phyloP scores from a whole-genome alignment of 2,797 vertebrate species.

The Molossus molossus region DNA sequence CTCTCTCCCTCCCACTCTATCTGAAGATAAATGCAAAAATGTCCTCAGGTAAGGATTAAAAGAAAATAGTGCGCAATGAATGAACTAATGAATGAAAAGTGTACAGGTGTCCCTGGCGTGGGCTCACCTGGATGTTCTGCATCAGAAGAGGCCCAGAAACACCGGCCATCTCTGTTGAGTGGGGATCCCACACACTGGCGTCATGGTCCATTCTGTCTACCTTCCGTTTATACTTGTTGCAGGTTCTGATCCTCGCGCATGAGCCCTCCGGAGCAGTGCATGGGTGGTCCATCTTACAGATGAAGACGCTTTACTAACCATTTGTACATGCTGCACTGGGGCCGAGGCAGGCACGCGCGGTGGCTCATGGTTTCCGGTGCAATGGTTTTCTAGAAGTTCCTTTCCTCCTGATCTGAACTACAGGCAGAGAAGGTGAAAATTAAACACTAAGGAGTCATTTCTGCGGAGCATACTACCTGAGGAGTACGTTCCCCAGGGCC shows the following conservation, averaged over 20 bases:
- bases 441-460: neutral
- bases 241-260: neutral
- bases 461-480: neutral
- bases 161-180: neutral
- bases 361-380: neutral
- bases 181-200: fast-evolving
- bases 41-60: too few species aligned
- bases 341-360: fast-evolving
- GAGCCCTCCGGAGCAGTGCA: neutral
- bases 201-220: neutral
- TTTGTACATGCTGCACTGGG: neutral
- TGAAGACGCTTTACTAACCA: neutral
- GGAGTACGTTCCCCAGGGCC: constrained; percentile 31
- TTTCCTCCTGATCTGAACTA: neutral
- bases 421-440: neutral
- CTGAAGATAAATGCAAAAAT: too few species aligned
- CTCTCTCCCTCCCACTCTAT: too few species aligned
- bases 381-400: neutral
- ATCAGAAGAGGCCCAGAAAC: neutral
- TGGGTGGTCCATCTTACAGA: neutral
- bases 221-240: fast-evolving
- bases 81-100: neutral
- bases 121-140: neutral
- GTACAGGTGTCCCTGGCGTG: fast-evolving
- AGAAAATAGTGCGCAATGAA: neutral